These are phyloP conservation scores for Nebria ingens DNA, from an alignment of 1,140 invertebrate genomes.

Conservation along the genomic window DNA sequence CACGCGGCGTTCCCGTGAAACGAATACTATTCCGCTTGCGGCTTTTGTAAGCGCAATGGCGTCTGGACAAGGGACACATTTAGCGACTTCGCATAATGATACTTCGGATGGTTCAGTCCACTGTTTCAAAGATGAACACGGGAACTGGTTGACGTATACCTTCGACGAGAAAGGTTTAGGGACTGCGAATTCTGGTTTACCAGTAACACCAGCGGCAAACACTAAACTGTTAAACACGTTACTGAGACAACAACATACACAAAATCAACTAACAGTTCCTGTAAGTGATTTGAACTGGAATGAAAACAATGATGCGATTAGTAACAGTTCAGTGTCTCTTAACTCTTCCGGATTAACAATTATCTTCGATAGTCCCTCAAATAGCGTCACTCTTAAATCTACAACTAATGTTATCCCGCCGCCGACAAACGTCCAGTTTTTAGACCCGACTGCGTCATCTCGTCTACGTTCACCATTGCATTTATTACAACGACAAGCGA, in stretches of 20 bases:
- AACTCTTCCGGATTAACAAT: slow-evolving; percentile 48
- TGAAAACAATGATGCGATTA: slow-evolving; percentile 35
- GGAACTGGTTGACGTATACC: slow-evolving; percentile 69
- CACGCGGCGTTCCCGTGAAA: slow-evolving; percentile 21
- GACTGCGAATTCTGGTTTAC: slow-evolving; percentile 17
- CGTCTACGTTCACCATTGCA: not conserved
- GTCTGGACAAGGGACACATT: slow-evolving; percentile 46
- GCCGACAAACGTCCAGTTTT: not conserved
- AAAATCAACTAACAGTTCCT: slow-evolving; percentile 34
- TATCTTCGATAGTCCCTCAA: slow-evolving; percentile 45
- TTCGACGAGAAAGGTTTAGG: slow-evolving; percentile 67
- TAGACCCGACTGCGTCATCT: not conserved
- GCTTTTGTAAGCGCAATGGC: slow-evolving; percentile 25
- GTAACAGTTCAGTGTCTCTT: slow-evolving; percentile 42
- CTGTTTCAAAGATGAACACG: slow-evolving; percentile 64
- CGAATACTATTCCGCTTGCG: slow-evolving; percentile 29
- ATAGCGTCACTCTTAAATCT: not conserved
- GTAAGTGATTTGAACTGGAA: slow-evolving; percentile 33
- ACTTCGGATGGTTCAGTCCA: slow-evolving; percentile 80
- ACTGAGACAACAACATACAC: slow-evolving; percentile 15
- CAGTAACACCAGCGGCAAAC: slow-evolving; percentile 14
- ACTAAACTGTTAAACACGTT: slow-evolving; percentile 20
- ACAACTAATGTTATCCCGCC: not conserved
- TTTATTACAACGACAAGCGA: not conserved
- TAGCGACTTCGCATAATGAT: slow-evolving; percentile 77